Percentiles rank a stretch among this genome's conserved stretches.
These are phyloP conservation scores for Reticulitermes speratus DNA, from an alignment of 1,140 invertebrate genomes.

Conservation along the genomic window DNA sequence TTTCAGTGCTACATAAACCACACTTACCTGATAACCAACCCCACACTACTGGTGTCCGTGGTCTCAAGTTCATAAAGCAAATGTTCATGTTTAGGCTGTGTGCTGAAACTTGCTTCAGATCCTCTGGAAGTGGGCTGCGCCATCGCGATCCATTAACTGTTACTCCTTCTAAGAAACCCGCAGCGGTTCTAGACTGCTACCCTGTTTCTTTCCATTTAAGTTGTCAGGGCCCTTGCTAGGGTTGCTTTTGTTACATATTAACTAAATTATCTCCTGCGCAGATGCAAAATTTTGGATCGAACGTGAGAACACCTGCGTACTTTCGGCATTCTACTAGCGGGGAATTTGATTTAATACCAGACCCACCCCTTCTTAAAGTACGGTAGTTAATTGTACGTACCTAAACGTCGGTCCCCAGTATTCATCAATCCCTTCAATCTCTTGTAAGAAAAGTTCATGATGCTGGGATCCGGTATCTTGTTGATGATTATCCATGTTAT, in stretches of 20 bases:
- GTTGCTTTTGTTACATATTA: neutral
- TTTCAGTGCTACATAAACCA: neutral
- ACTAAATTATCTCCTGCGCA: constrained; percentile 24
- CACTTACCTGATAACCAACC: constrained; percentile 61
- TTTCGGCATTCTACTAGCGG: constrained; percentile 38
- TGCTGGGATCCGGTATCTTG: constrained; percentile 37
- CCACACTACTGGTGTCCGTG: constrained; percentile 61
- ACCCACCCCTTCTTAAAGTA: constrained; percentile 20
- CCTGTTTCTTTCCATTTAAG: neutral
- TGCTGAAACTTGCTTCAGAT: constrained; percentile 26
- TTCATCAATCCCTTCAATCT: constrained; percentile 88
- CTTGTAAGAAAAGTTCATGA: constrained; percentile 71
- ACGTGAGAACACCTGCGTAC: constrained; percentile 45
- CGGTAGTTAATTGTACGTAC: constrained; percentile 44
- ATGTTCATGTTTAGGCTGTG: constrained; percentile 53
- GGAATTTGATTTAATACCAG: constrained; percentile 38
- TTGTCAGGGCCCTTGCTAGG: neutral
- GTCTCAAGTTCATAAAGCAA: constrained; percentile 64
- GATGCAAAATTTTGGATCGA: constrained; percentile 26
- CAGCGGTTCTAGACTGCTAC: neutral
- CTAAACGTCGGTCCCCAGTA: constrained; percentile 88
- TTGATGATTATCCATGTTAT: constrained; percentile 27
- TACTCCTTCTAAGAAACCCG: neutral
- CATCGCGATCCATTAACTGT: neutral
- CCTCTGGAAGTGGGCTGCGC: constrained; percentile 5